Evolutionary conservation across 1,140 invertebrate genomes (phyloP).

Genomic region (Heliconius eleuchia): DNA sequence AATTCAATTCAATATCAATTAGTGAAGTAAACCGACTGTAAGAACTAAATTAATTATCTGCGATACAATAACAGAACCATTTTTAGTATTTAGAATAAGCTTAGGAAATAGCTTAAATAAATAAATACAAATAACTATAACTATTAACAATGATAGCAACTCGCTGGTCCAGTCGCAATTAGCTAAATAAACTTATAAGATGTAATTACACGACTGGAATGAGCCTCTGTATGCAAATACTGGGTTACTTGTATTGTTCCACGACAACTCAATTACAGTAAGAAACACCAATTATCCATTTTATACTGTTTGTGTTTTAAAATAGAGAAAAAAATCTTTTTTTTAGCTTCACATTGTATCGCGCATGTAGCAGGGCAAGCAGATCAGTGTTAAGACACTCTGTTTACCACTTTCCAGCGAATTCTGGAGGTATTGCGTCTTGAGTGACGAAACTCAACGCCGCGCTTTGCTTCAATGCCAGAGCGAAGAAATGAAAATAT

Average conservation of each 20-base stretch:
- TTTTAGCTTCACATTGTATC: no score
- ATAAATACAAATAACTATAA: background rate
- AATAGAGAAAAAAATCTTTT: background rate
- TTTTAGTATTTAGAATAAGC: background rate
- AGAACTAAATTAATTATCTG: background rate
- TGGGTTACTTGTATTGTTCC: conserved; percentile 28
- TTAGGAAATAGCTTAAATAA: background rate
- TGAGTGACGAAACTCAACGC: no score
- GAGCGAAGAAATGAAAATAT: no score
- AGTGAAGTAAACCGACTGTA: no score
- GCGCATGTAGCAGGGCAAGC: no score
- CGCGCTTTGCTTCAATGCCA: no score
- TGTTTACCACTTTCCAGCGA: no score
- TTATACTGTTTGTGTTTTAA: conserved; percentile 5
- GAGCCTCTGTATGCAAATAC: conserved; percentile 30
- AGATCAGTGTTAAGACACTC: no score
- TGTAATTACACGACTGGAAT: conserved; percentile 27
- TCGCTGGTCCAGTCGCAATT: background rate
- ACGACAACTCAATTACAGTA: conserved; percentile 37
- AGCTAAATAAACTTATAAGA: conserved; percentile 24
- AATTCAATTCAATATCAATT: no score
- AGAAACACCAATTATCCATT: conserved; percentile 30
- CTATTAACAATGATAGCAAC: background rate
- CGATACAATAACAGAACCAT: background rate
- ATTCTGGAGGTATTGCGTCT: no score